Percentiles rank a stretch among this genome's conserved stretches.
These are phyloP conservation scores for Sus cebifrons DNA, from an alignment of 2,797 vertebrate species.

Conservation along the genomic window DNA sequence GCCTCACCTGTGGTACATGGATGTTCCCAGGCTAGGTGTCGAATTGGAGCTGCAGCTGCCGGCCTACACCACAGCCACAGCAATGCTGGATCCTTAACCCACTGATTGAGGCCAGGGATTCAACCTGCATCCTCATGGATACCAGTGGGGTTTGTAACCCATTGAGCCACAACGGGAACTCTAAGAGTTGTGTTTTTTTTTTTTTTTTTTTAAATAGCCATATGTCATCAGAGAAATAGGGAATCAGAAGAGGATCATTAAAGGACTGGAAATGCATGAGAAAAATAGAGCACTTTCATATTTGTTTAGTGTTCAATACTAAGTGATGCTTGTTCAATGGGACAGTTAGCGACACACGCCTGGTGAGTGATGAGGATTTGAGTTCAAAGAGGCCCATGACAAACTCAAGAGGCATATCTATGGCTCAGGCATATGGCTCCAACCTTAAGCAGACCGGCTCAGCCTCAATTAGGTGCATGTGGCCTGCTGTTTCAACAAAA, in stretches of 20 bases:
- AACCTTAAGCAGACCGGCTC: background rate
- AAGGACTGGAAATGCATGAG: background rate
- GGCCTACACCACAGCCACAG: too few species aligned
- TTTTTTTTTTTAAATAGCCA: background rate
- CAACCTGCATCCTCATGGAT: too few species aligned
- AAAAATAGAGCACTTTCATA: background rate
- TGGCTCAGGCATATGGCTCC: fast-evolving
- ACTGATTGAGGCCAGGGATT: too few species aligned
- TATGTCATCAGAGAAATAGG: background rate
- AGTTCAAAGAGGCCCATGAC: background rate
- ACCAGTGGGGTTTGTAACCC: too few species aligned
- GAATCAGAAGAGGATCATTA: background rate
- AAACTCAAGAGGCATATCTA: background rate
- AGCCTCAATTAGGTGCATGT: background rate
- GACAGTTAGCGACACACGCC: background rate
- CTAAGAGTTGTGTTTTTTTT: too few species aligned
- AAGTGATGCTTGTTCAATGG: too few species aligned
- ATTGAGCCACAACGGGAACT: too few species aligned
- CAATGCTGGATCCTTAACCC: too few species aligned
- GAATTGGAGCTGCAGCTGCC: too few species aligned
- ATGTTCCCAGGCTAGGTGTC: too few species aligned
- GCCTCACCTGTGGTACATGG: too few species aligned
- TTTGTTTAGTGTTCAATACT: background rate
- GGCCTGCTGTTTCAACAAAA: background rate
- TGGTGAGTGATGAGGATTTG: background rate